phyloP scores from a whole-genome alignment of 2,113 vertebrate genomes.

The Vireo altiloquus region DNA sequence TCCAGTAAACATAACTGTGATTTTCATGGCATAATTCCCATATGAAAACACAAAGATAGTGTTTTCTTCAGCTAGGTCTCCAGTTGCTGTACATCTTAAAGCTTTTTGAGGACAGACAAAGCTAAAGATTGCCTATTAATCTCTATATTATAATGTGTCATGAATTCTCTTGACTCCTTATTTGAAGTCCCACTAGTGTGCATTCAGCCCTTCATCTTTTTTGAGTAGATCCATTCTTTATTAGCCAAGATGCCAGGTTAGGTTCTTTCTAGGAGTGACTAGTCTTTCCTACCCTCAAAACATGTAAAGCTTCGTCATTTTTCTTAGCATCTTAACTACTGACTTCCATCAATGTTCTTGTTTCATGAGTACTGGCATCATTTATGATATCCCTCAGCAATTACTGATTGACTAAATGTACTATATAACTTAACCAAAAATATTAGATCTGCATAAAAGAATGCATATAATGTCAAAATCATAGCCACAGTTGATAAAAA shows the following conservation, averaged over 20 bases:
- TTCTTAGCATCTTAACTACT: neutral
- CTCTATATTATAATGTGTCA: neutral
- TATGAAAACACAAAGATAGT: neutral
- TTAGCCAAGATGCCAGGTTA: neutral
- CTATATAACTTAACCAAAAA: neutral
- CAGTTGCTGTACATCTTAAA: neutral
- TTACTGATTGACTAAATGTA: neutral
- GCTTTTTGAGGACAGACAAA: neutral
- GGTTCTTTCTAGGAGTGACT: neutral
- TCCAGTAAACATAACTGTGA: neutral
- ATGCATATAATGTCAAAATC: neutral
- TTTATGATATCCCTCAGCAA: neutral
- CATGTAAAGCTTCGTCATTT: neutral
- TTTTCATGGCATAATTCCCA: neutral
- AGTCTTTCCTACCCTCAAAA: neutral
- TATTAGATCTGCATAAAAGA: neutral
- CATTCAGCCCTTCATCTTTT: neutral
- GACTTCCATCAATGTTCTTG: neutral
- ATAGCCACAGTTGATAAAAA: neutral
- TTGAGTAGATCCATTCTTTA: neutral
- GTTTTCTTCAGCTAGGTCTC: neutral
- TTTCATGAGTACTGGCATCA: neutral
- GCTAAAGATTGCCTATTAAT: neutral
- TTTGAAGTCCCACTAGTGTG: neutral
- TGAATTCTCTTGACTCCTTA: neutral